Percentiles rank a stretch among this genome's conserved stretches.
phyloP scores from a whole-genome alignment of 2,888 invertebrate species.

The Margaritifera margaritifera region DNA sequence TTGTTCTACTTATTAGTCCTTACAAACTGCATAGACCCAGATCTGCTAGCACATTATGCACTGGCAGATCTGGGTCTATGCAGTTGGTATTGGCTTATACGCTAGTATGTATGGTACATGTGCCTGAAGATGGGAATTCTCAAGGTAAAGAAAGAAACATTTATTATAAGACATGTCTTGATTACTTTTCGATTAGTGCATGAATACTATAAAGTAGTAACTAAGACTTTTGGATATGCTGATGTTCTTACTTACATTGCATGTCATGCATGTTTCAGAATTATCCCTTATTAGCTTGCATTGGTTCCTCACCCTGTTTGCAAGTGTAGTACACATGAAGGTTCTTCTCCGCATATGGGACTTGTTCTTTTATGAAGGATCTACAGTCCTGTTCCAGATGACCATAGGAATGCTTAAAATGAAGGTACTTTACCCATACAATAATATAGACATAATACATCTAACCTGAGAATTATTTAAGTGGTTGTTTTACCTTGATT shows the following conservation, averaged over 20 bases:
- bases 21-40: no score
- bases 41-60: no score
- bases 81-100: no score
- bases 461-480: not conserved
- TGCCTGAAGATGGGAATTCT: no score
- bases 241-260: conserved; percentile 11
- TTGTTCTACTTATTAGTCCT: no score
- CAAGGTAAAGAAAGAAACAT: no score
- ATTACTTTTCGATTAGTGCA: no score
- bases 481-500: conserved; percentile 1
- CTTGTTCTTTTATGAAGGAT: conserved; percentile 96
- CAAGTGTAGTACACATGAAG: conserved; percentile 96
- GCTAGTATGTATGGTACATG: no score
- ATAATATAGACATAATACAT: not conserved
- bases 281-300: conserved; percentile 95
- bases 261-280: conserved; percentile 76
- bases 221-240: not conserved
- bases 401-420: conserved; percentile 96
- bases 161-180: no score
- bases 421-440: conserved; percentile 60
- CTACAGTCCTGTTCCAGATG: conserved; percentile 93
- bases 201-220: no score
- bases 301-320: conserved; percentile 98
- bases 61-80: no score
- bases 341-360: conserved; percentile 96